Evolutionary conservation across 2,797 vertebrate genomes (phyloP).

Genomic region (Melanotaenia parkinsoni): DNA sequence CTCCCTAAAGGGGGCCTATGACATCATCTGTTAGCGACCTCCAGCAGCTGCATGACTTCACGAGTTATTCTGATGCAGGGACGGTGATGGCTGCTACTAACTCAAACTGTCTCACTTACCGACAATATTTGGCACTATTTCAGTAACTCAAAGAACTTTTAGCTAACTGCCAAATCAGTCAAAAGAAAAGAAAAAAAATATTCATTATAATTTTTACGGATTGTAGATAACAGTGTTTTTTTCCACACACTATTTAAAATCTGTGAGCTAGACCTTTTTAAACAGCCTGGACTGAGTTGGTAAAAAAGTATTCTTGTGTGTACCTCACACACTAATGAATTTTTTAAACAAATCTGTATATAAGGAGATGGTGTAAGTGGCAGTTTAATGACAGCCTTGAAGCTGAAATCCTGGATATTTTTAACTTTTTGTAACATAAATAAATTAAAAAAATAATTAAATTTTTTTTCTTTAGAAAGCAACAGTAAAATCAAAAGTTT

Average conservation of each 20-base stretch:
- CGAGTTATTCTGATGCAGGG: constrained; percentile 53
- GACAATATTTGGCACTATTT: too few relatives aligned
- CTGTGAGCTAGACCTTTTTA: not conserved
- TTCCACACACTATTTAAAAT: too few relatives aligned
- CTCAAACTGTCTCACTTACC: not conserved
- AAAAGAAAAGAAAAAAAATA: too few relatives aligned
- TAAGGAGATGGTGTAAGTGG: not conserved
- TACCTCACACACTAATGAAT: not conserved
- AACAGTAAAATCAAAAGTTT: too few relatives aligned
- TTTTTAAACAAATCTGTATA: not conserved
- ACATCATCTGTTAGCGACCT: constrained; percentile 66
- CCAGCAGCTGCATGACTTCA: constrained; percentile 56
- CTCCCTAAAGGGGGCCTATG: constrained; percentile 64
- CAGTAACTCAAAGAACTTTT: not conserved
- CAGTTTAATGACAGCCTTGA: not conserved
- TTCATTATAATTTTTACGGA: not conserved
- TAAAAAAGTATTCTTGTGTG: not conserved
- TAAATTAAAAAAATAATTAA: too few relatives aligned
- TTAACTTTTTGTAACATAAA: too few relatives aligned
- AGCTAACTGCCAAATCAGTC: too few relatives aligned
- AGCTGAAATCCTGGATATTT: too few relatives aligned
- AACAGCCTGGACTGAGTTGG: not conserved
- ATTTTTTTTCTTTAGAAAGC: too few relatives aligned
- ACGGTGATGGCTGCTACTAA: constrained; percentile 10
- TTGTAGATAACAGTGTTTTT: not conserved